Base-by-base conservation (phyloP, 2,113 vertebrate species). In the Lophius piscatorius region DNA sequence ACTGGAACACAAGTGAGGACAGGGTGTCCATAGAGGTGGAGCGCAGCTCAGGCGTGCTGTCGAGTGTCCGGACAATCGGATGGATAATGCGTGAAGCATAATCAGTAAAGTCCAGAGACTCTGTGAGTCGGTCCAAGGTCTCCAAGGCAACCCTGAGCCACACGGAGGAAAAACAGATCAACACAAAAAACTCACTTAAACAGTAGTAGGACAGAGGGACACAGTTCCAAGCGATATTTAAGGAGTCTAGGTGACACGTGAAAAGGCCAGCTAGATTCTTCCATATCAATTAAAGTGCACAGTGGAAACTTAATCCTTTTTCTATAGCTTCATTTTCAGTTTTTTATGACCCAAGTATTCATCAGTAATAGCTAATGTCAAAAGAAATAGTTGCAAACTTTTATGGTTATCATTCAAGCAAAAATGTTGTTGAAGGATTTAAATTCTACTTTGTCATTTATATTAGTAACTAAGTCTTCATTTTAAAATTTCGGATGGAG, bases 61-160 rank as follows among this genome's bases (percentile, higher is more conserved):
- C 97, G 4, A 99, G 92, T 0, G 96, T 94, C 16, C 96, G 91
- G 2, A 98, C 97, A 0, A 98, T 98, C 0, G 97, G 97, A 74
- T 99, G 97, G 68, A 99, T 99, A 64, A 99, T 98, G 8, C 96
- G 92, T 2, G 97, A 99, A 0, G 97, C 97, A 0, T 98, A 99
- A 83, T 99, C 97, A 0, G 97, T 99, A 89, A 99, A 99, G 87
- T 99, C 97, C 71, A 99, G 84, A 36, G 97, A 98, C 80, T 98
- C 96, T 0, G 97, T 98, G 81, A 99, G 76, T 10, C 95, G 91
- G 73, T 99, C 97, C 69, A 99, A 91, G 0, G 97, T 99, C 77
- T 99, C 97, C 47, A 99, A 78, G 7, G 97, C 93, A 74, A 95
- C 94, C 90, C 97, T 99, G 34, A 49, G 23, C 10, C 34, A 64